These are phyloP conservation scores for Sapajus apella DNA, from an alignment of 2,113 vertebrate genomes.

Conservation along the genomic window DNA sequence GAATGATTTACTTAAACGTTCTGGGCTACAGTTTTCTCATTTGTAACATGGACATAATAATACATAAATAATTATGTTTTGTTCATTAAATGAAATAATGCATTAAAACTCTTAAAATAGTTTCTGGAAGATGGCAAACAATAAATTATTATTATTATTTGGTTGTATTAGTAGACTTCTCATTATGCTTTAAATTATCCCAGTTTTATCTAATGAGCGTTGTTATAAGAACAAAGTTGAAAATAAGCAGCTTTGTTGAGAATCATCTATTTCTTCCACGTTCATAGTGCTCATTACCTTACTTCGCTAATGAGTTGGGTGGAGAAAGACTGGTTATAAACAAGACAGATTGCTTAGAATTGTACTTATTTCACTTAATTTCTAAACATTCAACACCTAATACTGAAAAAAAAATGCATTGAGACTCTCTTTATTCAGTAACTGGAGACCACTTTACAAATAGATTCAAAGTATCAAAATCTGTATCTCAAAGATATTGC, in stretches of 20 bases:
- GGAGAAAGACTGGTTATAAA: background rate
- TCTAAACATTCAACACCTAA: background rate
- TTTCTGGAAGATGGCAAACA: background rate
- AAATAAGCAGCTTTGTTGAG: background rate
- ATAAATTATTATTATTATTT: background rate
- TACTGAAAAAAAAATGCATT: background rate
- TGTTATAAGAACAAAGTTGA: background rate
- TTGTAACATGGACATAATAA: background rate
- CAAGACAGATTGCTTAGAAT: background rate
- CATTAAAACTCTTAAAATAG: background rate
- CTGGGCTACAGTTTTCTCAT: background rate
- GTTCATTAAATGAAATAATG: background rate
- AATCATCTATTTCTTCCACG: background rate
- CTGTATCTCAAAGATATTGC: background rate
- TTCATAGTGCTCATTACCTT: background rate
- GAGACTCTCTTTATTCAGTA: background rate
- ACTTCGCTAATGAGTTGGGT: background rate
- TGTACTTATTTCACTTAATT: background rate
- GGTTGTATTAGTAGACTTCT: background rate
- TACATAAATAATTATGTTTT: background rate
- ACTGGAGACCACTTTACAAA: background rate
- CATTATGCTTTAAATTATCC: background rate
- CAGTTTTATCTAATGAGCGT: background rate
- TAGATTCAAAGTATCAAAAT: background rate
- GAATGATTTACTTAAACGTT: background rate